Percentiles rank a stretch among this genome's conserved stretches.
Evolutionary conservation across 92 coral and sea anemone species (phyloP).

Genomic region (Meandrina meandrites): DNA sequence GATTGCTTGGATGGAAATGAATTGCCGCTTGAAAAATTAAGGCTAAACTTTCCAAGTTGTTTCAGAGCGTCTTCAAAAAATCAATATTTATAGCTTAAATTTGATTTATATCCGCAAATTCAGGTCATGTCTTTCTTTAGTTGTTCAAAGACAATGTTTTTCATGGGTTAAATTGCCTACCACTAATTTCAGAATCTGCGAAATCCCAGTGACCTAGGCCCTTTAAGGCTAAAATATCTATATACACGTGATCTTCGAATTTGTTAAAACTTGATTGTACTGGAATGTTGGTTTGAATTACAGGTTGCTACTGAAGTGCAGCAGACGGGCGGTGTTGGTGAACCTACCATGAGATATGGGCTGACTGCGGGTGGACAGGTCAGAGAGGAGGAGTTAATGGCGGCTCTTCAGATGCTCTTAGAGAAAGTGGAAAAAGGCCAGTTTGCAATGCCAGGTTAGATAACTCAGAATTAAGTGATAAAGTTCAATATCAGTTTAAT

Average conservation of each 20-base stretch:
- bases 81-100: too few relatives aligned
- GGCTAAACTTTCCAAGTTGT: too few relatives aligned
- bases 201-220: too few relatives aligned
- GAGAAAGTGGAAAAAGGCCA: conserved; percentile 92
- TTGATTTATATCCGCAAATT: too few relatives aligned
- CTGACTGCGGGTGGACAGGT: conserved; percentile 87
- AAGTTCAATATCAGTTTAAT: too few relatives aligned
- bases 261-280: not conserved
- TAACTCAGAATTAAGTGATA: not conserved
- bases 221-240: not conserved
- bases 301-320: conserved; percentile 40
- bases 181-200: too few relatives aligned
- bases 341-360: conserved; percentile 57
- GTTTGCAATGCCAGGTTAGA: conserved; percentile 57
- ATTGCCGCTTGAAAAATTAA: too few relatives aligned
- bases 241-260: not conserved
- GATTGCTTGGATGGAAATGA: too few relatives aligned
- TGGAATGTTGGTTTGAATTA: not conserved
- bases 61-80: too few relatives aligned
- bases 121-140: too few relatives aligned
- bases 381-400: conserved; percentile 94
- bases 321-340: conserved; percentile 45
- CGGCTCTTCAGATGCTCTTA: conserved; percentile 77
- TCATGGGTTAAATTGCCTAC: too few relatives aligned
- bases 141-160: too few relatives aligned